Conservation (phyloP, 2,113 vertebrate genomes). For the Microcebus griseorufus region DNA sequence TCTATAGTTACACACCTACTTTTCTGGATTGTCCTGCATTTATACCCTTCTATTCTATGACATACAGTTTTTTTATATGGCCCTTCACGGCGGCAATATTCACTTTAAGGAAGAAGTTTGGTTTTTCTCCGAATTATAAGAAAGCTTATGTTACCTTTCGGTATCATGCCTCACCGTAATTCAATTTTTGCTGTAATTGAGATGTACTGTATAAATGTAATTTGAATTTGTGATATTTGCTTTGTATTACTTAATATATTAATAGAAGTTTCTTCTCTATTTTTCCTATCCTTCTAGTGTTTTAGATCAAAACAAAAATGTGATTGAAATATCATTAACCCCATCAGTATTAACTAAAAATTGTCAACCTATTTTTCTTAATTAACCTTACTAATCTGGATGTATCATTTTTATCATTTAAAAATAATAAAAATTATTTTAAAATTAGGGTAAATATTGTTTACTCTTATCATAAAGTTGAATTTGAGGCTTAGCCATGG, state of each 20-base stretch:
- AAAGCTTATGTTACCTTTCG: not conserved
- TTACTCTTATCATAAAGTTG: not conserved
- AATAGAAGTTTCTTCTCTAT: not conserved
- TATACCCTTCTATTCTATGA: not conserved
- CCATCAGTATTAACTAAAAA: not conserved
- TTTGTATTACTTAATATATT: not conserved
- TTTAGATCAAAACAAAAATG: not conserved
- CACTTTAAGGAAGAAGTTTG: not conserved
- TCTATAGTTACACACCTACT: too few species aligned
- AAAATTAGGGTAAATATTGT: not conserved
- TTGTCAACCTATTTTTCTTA: not conserved
- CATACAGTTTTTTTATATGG: not conserved
- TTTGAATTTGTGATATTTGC: not conserved
- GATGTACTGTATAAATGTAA: not conserved
- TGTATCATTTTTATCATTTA: slow-evolving; percentile 39
- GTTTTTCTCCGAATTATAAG: not conserved
- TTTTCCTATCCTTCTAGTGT: not conserved
- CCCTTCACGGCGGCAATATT: not conserved
- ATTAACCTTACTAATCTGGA: not conserved
- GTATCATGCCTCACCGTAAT: not conserved
- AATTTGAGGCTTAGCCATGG: not conserved
- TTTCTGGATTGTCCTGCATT: not conserved
- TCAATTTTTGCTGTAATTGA: not conserved
- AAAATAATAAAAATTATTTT: slow-evolving; percentile 25
- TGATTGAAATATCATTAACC: not conserved